These are phyloP conservation scores for Tylochromis polylepis DNA, from an alignment of 2,113 vertebrate genomes.

Conservation along the genomic window DNA sequence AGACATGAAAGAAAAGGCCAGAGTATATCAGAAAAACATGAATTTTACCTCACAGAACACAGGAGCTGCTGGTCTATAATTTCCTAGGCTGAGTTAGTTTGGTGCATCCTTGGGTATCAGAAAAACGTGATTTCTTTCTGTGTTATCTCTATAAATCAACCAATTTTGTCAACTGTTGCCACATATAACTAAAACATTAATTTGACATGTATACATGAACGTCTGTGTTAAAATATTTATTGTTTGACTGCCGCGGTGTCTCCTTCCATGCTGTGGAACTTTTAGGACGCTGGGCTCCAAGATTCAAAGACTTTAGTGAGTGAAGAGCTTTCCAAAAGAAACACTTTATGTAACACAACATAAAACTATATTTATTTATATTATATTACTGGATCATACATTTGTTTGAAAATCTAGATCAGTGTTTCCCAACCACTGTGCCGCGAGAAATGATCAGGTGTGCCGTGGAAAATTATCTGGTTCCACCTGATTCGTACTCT, in stretches of 20 bases:
- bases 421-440: no score
- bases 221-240: neutral
- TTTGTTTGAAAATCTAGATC: no score
- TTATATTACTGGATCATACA: fast-evolving
- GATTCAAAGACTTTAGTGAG: neutral
- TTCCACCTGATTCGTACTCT: no score
- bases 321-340: neutral
- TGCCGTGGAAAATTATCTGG: no score
- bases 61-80: neutral
- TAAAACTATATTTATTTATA: neutral
- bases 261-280: fast-evolving
- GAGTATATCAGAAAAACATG: neutral
- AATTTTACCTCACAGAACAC: neutral
- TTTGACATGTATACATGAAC: no score
- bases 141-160: neutral
- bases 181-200: no score
- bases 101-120: neutral
- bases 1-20: fast-evolving
- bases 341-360: neutral
- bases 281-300: neutral
- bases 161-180: neutral
- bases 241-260: neutral
- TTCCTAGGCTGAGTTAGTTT: neutral
- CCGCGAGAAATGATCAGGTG: no score
- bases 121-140: fast-evolving